phyloP scores from a whole-genome alignment of 2,113 vertebrate genomes.

The Leptosomus discolor region DNA sequence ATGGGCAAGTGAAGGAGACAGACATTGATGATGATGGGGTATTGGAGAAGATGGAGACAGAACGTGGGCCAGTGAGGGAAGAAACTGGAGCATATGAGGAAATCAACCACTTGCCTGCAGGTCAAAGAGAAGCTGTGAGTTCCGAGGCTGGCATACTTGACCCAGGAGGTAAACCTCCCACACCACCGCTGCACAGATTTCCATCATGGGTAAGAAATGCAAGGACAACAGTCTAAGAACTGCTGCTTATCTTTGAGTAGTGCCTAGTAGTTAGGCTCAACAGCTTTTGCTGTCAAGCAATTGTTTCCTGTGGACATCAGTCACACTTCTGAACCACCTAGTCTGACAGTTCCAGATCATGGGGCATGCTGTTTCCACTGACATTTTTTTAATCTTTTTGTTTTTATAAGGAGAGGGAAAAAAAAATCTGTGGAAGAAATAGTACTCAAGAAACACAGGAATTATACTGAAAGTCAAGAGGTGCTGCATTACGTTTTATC shows the following conservation, averaged over 20 bases:
- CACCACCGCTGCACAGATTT: constrained; percentile 86
- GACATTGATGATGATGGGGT: constrained; percentile 82
- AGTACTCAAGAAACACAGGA: not conserved
- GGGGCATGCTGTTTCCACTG: not conserved
- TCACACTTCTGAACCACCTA: not conserved
- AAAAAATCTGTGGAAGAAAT: not conserved
- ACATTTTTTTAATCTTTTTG: not conserved
- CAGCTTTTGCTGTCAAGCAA: not conserved
- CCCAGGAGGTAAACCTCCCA: constrained; percentile 79
- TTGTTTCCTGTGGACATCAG: not conserved
- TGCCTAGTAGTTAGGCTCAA: not conserved
- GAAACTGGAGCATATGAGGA: not conserved
- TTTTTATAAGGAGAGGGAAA: not conserved
- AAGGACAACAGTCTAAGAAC: not conserved
- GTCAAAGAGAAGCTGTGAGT: constrained; percentile 56
- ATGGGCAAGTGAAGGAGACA: constrained; percentile 79
- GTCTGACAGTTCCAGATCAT: not conserved
- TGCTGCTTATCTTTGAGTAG: not conserved
- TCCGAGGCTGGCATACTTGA: not conserved
- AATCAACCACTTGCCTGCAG: not conserved
- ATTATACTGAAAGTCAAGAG: not conserved
- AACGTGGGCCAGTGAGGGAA: not conserved
- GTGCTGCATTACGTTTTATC: not conserved
- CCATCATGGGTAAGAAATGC: constrained; percentile 83
- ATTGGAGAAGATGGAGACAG: constrained; percentile 79